Evolutionary conservation across 2,888 invertebrate genomes (phyloP), one percentile per base, ranked within the genome.

Genomic region (Patella pellucida): DNA sequence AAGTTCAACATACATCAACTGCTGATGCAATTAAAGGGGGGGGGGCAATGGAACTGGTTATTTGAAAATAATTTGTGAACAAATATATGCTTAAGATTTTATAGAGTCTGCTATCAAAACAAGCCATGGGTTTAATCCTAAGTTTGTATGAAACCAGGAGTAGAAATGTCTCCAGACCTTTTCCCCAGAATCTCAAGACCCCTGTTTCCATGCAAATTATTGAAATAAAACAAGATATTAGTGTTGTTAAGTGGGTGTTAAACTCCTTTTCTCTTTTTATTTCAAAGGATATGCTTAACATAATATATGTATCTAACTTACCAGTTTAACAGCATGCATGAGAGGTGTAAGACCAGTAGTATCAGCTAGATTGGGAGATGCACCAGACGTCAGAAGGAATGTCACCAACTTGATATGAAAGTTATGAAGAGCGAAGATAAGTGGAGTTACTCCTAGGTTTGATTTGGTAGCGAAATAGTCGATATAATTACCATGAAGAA

Each of bases 261-360:
- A 9, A 41, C 9, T 41, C 7, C 41, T 9, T 41, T 41, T 41
- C 41, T 9, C 9, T 7, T 41, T 41, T 41, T 41, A n/a, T 41
- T 41, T 41, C 41, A 41, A 41, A 41, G 5, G 41, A 41, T 9
- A 41, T 41, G 41, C 41, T 41, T 41, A 41, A 41, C 41, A 41
- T 41, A 41, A 2, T 27, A 27, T 2, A 27, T 2, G 27, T 2
- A 27, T 41, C 9, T 9, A 27, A 62, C 85, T 79, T 83, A 91
- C 91, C 87, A 87, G 82, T 82, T 85, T 85, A 15, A 91, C 90
- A 69, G 92, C 91, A 84, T 91, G 89, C 91, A 91, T 91, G 54
- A 92, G 80, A 15, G 92, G 90, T 16, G 91, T 91, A n/a, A 87
- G 78, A 12, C 89, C 88, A 27, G 85, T 77, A 71, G 85, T 87